Conservation (phyloP, 2,797 vertebrate species). For the Pantherophis alleghaniensis region DNA sequence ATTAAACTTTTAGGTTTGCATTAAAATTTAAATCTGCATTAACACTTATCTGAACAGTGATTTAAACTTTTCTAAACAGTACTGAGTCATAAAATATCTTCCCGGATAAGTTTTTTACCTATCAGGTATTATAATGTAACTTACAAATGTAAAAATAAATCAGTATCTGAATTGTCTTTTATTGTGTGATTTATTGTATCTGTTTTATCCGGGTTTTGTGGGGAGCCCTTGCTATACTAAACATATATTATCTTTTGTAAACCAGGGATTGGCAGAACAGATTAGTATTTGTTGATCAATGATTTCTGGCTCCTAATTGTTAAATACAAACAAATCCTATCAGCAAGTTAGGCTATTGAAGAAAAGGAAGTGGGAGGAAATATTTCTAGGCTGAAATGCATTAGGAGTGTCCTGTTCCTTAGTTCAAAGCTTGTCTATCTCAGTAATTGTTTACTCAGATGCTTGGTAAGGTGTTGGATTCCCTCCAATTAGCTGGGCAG, state of each 20-base stretch:
- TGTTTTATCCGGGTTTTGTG: background rate
- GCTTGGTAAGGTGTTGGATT: background rate
- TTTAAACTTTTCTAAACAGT: background rate
- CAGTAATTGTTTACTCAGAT: background rate
- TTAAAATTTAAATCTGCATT: background rate
- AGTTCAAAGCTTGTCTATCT: background rate
- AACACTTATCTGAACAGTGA: background rate
- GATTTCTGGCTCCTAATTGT: background rate
- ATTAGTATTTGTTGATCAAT: background rate
- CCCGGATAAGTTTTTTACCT: background rate
- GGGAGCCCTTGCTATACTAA: background rate
- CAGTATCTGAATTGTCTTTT: background rate
- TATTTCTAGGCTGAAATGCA: background rate
- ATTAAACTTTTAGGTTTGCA: background rate
- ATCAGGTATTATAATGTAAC: background rate
- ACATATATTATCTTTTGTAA: background rate
- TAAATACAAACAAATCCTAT: background rate
- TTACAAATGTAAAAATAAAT: background rate
- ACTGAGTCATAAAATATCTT: background rate
- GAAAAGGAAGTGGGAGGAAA: background rate
- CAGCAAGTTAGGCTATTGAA: background rate
- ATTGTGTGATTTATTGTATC: background rate
- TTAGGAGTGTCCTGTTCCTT: background rate
- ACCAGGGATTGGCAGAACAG: background rate
- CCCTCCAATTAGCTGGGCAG: background rate